Evolutionary conservation across 2,113 vertebrate genomes (phyloP).

Genomic region (Myotis lucifugus): DNA sequence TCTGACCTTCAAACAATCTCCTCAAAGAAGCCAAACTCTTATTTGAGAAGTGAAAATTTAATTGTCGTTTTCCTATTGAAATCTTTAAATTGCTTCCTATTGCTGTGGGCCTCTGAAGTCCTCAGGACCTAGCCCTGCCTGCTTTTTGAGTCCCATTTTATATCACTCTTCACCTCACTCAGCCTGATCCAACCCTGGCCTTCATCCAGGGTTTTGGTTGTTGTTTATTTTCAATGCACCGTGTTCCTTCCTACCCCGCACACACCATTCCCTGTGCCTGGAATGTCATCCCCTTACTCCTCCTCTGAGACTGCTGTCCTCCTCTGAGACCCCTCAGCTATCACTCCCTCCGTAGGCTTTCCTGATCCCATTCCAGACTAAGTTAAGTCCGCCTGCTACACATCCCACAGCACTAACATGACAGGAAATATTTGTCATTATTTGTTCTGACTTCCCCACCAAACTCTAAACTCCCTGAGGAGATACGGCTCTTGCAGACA

Average conservation of each 20-base stretch:
- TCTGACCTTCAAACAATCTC: neutral
- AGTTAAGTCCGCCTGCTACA: neutral
- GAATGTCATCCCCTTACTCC: neutral
- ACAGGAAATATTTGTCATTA: neutral
- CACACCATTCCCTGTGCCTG: neutral
- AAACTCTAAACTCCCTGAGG: neutral
- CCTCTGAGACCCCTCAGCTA: neutral
- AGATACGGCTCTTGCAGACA: neutral
- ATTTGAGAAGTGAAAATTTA: constrained; percentile 39
- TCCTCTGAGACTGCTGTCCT: neutral
- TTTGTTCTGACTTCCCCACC: neutral
- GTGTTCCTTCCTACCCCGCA: neutral
- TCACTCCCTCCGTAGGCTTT: neutral
- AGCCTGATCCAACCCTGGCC: neutral
- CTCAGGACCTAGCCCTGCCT: neutral
- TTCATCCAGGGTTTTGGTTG: neutral
- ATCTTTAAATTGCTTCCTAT: neutral
- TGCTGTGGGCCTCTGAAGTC: neutral
- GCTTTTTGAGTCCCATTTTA: neutral
- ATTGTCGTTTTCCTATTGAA: constrained; percentile 14
- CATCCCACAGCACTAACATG: neutral
- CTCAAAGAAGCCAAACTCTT: neutral
- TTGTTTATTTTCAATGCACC: neutral
- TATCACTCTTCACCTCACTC: neutral
- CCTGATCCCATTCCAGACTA: neutral